phyloP scores from a whole-genome alignment of 1,140 invertebrate genomes.

The Episyrphus balteatus region DNA sequence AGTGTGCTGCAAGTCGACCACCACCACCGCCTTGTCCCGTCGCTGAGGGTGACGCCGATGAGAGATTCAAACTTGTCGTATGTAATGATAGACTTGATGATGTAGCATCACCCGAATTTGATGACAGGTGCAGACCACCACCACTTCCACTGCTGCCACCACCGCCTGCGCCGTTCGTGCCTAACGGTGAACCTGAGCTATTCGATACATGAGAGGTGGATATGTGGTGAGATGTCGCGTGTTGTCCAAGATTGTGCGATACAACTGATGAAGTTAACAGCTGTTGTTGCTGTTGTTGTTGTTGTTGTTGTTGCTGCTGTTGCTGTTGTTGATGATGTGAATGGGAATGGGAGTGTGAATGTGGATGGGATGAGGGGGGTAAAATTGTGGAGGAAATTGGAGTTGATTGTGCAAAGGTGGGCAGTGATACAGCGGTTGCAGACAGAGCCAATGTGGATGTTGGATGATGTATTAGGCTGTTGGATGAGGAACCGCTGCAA shows the following conservation, averaged over 20 bases:
- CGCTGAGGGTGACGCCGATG: not conserved
- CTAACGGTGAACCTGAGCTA: not conserved
- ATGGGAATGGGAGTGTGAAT: conserved; percentile 5
- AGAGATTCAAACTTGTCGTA: not conserved
- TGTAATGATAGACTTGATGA: not conserved
- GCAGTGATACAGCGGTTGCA: conserved; percentile 13
- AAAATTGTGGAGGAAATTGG: conserved; percentile 35
- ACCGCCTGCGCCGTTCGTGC: not conserved
- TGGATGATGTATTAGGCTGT: conserved; percentile 5
- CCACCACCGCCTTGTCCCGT: not conserved
- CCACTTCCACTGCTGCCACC: conserved; percentile 1
- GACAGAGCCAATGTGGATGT: conserved; percentile 19
- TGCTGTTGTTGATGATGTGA: conserved; percentile 3
- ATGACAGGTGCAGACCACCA: conserved; percentile 7
- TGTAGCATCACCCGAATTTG: not conserved
- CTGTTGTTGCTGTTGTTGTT: not conserved
- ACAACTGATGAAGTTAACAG: not conserved
- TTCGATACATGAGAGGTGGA: not conserved
- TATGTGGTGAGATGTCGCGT: no score
- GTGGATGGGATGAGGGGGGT: conserved; percentile 11
- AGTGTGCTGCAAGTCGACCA: conserved; percentile 1
- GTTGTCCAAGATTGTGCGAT: not conserved
- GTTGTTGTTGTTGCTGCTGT: conserved; percentile 4
- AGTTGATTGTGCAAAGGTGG: conserved; percentile 21
- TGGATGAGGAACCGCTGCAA: conserved; percentile 14